These are phyloP conservation scores for Sinocyclocheilus grahami DNA, from an alignment of 2,113 vertebrate genomes.

Conservation along the genomic window DNA sequence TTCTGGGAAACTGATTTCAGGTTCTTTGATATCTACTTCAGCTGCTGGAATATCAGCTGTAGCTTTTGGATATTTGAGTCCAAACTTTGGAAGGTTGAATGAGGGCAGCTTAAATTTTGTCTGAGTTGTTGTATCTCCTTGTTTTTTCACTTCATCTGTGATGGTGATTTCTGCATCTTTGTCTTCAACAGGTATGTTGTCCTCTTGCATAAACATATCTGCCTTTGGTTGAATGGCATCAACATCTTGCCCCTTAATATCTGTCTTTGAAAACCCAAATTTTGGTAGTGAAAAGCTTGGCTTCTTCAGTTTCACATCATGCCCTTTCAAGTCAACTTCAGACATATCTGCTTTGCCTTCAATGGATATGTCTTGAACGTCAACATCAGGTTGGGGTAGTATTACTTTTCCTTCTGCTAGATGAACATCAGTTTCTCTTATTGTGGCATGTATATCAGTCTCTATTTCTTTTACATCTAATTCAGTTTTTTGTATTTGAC, in stretches of 20 bases:
- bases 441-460: conserved; percentile 6
- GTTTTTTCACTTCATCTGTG: background rate
- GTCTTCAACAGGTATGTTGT: background rate
- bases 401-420: conserved; percentile 37
- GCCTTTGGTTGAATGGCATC: conserved; percentile 26
- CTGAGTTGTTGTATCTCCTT: conserved; percentile 9
- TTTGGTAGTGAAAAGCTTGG: conserved; percentile 53
- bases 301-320: conserved; percentile 49
- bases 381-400: conserved; percentile 10
- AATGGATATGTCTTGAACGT: background rate
- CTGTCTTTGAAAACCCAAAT: conserved; percentile 53
- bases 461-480: background rate
- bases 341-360: conserved; percentile 8
- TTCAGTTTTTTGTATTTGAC: background rate
- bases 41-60: conserved; percentile 1
- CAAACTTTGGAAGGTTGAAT: conserved; percentile 63
- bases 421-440: conserved; percentile 28
- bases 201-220: conserved; percentile 4
- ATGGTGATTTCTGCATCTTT: background rate
- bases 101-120: conserved; percentile 57
- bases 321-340: conserved; percentile 24
- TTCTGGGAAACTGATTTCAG: conserved; percentile 23
- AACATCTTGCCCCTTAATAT: conserved; percentile 53
- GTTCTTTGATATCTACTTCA: conserved; percentile 13
- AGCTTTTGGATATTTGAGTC: conserved; percentile 1